Evolutionary conservation across 2,113 vertebrate genomes (phyloP).

Genomic region (Tonatia bakeri): DNA sequence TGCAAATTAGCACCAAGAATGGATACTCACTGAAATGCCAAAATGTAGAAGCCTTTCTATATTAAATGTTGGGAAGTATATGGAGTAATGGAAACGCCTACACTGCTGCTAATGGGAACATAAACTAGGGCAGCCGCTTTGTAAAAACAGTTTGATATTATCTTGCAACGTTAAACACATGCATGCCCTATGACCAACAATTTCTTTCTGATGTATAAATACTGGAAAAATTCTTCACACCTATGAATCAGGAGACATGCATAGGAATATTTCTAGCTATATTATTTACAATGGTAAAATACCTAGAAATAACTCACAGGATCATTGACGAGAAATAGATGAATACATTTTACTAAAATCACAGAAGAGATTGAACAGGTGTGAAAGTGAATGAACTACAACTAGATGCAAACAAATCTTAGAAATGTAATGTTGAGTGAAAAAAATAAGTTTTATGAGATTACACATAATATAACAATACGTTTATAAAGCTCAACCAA

Average conservation of each 20-base stretch:
- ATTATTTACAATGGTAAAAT: neutral
- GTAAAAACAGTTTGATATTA: neutral
- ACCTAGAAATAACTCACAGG: neutral
- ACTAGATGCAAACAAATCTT: neutral
- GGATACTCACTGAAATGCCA: neutral
- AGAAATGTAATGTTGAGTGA: neutral
- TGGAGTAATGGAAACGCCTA: neutral
- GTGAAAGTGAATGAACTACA: slow-evolving; percentile 5
- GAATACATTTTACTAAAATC: neutral
- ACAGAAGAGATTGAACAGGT: neutral
- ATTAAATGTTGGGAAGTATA: neutral
- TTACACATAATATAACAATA: neutral
- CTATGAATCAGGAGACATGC: neutral
- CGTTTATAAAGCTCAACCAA: neutral
- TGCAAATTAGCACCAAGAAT: neutral
- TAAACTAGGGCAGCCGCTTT: neutral
- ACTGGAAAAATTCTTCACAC: neutral
- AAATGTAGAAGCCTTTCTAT: neutral
- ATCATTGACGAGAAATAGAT: neutral
- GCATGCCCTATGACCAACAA: neutral
- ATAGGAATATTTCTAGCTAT: neutral
- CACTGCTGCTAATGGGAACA: neutral
- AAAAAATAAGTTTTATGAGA: neutral
- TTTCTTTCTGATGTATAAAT: neutral
- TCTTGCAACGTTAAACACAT: neutral